Conservation (phyloP, 2,113 vertebrate genomes). For the Onychostruthus taczanowskii region DNA sequence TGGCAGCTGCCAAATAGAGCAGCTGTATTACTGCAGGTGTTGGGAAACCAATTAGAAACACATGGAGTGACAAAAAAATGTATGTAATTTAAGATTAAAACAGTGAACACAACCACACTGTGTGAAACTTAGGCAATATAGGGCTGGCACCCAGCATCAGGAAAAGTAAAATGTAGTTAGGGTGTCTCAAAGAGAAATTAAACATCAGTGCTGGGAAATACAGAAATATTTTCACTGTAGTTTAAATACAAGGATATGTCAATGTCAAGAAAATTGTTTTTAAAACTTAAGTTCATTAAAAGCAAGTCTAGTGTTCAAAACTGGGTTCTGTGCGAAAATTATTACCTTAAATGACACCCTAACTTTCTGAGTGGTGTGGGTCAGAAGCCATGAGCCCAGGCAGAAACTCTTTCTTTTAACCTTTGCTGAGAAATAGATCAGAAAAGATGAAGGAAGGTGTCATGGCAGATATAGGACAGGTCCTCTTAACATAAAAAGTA, state of each 20-base stretch:
- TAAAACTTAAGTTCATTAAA: not conserved
- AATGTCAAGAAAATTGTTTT: slow-evolving; percentile 39
- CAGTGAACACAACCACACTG: slow-evolving; percentile 27
- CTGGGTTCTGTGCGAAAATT: slow-evolving; percentile 6
- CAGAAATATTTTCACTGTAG: not conserved
- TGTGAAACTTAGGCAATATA: slow-evolving; percentile 42
- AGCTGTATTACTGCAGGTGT: slow-evolving; percentile 56
- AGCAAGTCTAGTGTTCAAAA: not conserved
- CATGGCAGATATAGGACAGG: accelerated
- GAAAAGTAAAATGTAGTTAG: slow-evolving; percentile 3
- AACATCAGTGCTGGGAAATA: slow-evolving; percentile 5
- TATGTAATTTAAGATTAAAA: slow-evolving; percentile 45
- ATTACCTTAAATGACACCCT: not conserved
- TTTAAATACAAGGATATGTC: slow-evolving; percentile 18
- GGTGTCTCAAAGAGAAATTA: slow-evolving; percentile 25
- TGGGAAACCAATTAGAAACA: slow-evolving; percentile 66
- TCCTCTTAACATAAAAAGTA: not conserved
- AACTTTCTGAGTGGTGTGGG: not conserved
- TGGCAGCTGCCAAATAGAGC: slow-evolving; percentile 59
- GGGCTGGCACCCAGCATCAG: slow-evolving; percentile 30
- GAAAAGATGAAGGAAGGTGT: not conserved
- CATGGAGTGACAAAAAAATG: slow-evolving; percentile 55
- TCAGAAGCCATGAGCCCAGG: not conserved
- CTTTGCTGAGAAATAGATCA: not conserved
- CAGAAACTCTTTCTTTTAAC: not conserved